Conservation (phyloP, 2,888 invertebrate species). For the Heliconius sara region DNA sequence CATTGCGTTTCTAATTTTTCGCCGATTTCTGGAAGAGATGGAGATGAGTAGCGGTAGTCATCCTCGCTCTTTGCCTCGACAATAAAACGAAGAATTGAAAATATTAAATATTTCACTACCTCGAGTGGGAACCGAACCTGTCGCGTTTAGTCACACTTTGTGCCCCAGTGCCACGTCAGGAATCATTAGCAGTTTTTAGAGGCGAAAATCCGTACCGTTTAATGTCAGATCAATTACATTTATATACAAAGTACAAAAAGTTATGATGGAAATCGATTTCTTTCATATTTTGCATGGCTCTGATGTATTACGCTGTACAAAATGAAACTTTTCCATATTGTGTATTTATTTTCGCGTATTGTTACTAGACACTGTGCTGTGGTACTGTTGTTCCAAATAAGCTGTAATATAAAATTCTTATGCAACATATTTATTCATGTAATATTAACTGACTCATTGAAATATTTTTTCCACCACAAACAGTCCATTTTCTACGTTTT, state of each 20-base stretch:
- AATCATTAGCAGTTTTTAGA: not conserved
- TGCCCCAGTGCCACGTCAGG: too few relatives aligned
- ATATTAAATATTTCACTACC: too few relatives aligned
- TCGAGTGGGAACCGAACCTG: too few relatives aligned
- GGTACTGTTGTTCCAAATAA: conserved; percentile 8
- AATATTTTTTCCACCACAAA: not conserved
- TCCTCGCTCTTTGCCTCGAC: too few relatives aligned
- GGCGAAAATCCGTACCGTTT: not conserved
- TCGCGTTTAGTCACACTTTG: too few relatives aligned
- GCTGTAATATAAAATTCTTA: not conserved
- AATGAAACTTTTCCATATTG: conserved; percentile 16
- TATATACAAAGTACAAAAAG: not conserved
- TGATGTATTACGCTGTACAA: conserved; percentile 19
- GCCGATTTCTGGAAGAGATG: too few relatives aligned
- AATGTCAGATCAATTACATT: not conserved
- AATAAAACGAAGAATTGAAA: too few relatives aligned
- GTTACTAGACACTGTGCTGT: conserved; percentile 1
- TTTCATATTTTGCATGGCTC: conserved; percentile 19
- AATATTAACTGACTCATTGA: not conserved
- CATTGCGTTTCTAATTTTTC: too few relatives aligned
- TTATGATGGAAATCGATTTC: conserved; percentile 19
- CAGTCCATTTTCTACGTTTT: not conserved
- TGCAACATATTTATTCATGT: not conserved
- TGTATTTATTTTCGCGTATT: conserved; percentile 14
- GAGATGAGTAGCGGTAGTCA: too few relatives aligned